Conservation (phyloP, 1,140 invertebrate species). For the Sinonovacula constricta region DNA sequence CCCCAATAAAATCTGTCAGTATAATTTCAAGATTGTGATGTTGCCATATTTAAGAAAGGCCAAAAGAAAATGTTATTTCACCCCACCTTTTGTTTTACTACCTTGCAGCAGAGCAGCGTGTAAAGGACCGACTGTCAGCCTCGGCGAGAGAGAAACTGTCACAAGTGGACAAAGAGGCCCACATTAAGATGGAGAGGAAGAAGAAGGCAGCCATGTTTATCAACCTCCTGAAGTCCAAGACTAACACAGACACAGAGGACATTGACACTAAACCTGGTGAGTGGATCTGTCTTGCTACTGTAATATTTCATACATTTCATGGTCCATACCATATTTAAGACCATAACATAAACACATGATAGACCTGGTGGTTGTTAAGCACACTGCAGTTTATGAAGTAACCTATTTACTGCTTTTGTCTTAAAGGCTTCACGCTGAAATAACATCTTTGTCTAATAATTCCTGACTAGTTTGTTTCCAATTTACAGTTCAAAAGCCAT, state of each 20-base stretch:
- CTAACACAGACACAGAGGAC: conserved; percentile 27
- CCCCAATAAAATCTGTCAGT: too few relatives aligned
- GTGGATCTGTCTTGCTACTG: too few relatives aligned
- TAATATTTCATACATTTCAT: too few relatives aligned
- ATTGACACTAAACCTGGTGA: not conserved
- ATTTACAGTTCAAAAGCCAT: too few relatives aligned
- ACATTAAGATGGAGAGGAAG: conserved; percentile 86
- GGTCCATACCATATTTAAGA: too few relatives aligned
- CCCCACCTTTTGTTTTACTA: too few relatives aligned
- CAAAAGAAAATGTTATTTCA: too few relatives aligned
- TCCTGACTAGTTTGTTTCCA: too few relatives aligned
- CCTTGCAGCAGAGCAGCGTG: conserved; percentile 81
- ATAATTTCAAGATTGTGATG: too few relatives aligned
- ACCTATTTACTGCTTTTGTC: not conserved
- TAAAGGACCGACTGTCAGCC: conserved; percentile 83
- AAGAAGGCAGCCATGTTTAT: conserved; percentile 80
- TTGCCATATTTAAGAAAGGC: too few relatives aligned
- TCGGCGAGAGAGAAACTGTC: conserved; percentile 83
- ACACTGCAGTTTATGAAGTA: not conserved
- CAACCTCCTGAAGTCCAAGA: conserved; percentile 74
- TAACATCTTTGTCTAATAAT: not conserved
- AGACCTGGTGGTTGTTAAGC: not conserved
- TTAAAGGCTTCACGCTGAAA: not conserved
- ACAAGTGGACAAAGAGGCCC: conserved; percentile 82
- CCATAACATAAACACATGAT: not conserved